Percentiles rank a stretch among this genome's conserved stretches.
These are phyloP conservation scores for Sesia apiformis DNA, from an alignment of 2,888 invertebrate genomes.

Conservation along the genomic window DNA sequence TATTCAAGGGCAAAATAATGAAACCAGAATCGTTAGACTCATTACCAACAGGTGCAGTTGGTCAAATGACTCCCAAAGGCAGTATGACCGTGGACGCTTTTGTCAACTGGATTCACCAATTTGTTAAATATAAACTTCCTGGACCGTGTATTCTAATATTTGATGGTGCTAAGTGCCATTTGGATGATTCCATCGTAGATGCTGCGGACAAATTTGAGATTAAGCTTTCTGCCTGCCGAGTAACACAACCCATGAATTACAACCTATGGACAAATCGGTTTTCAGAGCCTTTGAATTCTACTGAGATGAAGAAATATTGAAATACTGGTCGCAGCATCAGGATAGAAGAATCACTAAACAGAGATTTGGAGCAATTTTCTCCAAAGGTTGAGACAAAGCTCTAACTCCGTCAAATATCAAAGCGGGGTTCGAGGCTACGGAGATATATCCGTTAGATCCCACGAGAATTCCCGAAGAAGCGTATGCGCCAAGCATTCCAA, in stretches of 20 bases:
- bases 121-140: constrained; percentile 24
- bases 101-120: constrained; percentile 8
- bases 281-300: constrained; percentile 26
- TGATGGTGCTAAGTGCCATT: constrained; percentile 11
- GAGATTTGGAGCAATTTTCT: constrained; percentile 18
- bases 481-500: constrained; percentile 17
- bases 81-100: constrained; percentile 1
- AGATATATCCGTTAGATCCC: constrained; percentile 22
- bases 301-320: constrained; percentile 29
- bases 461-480: constrained; percentile 19
- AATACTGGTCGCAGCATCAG: constrained; percentile 19
- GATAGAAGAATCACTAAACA: constrained; percentile 21
- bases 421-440: constrained; percentile 19
- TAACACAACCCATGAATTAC: constrained; percentile 34
- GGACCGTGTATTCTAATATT: constrained; percentile 5
- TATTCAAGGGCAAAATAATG: constrained; percentile 5
- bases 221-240: constrained; percentile 28
- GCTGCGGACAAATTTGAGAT: constrained; percentile 21
- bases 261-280: constrained; percentile 29
- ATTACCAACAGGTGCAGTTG: background rate
- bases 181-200: constrained; percentile 21
- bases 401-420: constrained; percentile 17
- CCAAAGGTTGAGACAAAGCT: constrained; percentile 19
- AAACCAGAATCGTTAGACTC: constrained; percentile 8
- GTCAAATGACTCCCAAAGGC: constrained; percentile 2